Evolutionary conservation across 2,888 invertebrate genomes (phyloP), one percentile per base, ranked within the genome.

Genomic region (Drosophila gaucha): DNA sequence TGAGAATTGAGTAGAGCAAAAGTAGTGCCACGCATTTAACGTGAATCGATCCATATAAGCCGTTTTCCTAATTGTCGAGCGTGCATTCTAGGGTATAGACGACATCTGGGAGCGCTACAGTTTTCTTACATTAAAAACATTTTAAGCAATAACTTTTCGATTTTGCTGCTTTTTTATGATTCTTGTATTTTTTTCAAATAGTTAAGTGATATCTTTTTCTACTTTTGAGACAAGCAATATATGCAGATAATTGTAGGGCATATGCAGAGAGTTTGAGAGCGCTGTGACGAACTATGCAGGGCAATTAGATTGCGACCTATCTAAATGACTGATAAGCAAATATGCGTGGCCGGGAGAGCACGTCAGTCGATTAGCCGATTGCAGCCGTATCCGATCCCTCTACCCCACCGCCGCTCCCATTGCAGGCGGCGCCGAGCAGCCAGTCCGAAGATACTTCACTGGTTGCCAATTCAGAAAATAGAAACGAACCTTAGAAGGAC

Each of bases 401-500:
- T 4, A 9, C 26, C 43, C 6, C 26, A 1, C 43, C 26, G 2
- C 20, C 16, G 16, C 28, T 12, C 2, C 18, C 54, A 18, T n/a
- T 36, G 47, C 36, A 14, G 24, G 28, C 24, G 28, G 31, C 24
- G 26, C 30, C 43, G 24, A 6, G 54, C 24, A 49, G 16, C 16
- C n/a, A 35, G 24, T 9, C n/a, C 55, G 83, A 59, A 67, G 63
- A 49, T 65, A 49, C 68, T 57, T 62, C 62, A 57, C 38, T 62
- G 67, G 67, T 69, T 71, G 86, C 74, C 65, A 74, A 65, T 77
- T 74, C 86, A 89, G 89, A 85, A 90, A 91, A 91, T 91, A 91
- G 91, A 90, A 90, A 90, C 91, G 89, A 91, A 91, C 91, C 91
- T 90, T 91, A 91, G 91, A 91, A 91, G 91, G 91, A 91, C 88